Base-by-base conservation (phyloP, 2,113 vertebrate genomes). In the Lampris incognitus region DNA sequence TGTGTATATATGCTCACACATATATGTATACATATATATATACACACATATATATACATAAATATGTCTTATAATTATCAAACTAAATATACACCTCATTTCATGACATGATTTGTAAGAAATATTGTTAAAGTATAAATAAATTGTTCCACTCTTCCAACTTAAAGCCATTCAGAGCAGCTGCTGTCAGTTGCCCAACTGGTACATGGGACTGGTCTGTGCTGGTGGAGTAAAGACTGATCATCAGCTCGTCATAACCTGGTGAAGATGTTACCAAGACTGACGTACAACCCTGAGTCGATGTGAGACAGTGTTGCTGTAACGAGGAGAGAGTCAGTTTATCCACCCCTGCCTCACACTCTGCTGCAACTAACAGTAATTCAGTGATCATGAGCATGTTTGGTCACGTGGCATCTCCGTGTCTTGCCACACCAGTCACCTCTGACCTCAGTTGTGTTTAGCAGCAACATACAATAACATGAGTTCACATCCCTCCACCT, bases 331-430 rank as follows among this genome's bases (percentile, higher is more conserved):
- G 50, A 58, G 61, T 51, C 62, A 85, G 58, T 82, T 80, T 87
- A 72, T 81, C 79, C 78, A 66, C 72, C 63, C 60, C 51, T 70
- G 76, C 38, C 63, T 66, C 4, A 48, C 77, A 56, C 61, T 66
- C 55, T 59, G 70, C 66, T 68, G 83, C 74, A 83, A 75, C 79
- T 62, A 78, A 60, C 62, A 82, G 83, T 76, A 79, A 87, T 82
- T 84, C 62, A 82, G 83, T 76, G 76, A 87, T 82, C 82, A 87
- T 59, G 74, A 71, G 76, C 3, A 41, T 66, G 57, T 76, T 71
- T 40, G 51, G 49, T 84, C 65, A 82, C 24, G 24, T 24, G 24
- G 24, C 24, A 24, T 24, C 24, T 24, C 24, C 24, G 24, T 24
- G 24, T 24, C 24, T 24, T 24, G 24, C 24, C 24, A 24, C 24